Conservation (phyloP, 2,888 invertebrate species). For the Trypoxylon attenuatum region DNA sequence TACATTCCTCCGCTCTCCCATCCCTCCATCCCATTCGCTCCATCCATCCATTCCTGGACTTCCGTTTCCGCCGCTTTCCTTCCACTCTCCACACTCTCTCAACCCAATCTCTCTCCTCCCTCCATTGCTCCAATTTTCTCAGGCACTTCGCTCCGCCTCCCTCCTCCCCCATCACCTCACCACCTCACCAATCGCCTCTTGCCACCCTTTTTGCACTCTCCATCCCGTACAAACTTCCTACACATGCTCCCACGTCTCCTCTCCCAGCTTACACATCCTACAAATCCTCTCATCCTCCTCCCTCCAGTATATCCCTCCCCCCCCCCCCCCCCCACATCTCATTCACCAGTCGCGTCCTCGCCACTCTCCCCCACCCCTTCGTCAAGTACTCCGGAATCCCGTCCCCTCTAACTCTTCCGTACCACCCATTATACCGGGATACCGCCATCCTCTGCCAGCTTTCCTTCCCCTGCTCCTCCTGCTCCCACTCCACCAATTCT, state of each 20-base stretch:
- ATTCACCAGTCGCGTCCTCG: slow-evolving; percentile 7
- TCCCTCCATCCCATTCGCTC: neutral
- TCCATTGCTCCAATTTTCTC: neutral
- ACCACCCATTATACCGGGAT: slow-evolving; percentile 2
- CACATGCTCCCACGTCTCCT: slow-evolving; percentile 8
- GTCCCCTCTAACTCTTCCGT: neutral
- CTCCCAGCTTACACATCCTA: neutral
- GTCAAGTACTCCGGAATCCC: neutral
- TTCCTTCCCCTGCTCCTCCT: neutral
- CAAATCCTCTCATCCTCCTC: slow-evolving; percentile 3
- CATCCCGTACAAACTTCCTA: neutral
- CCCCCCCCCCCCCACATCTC: slow-evolving; percentile 5
- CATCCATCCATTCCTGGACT: neutral
- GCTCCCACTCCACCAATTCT: neutral
- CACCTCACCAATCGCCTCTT: neutral
- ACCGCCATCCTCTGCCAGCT: slow-evolving; percentile 3
- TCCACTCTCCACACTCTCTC: neutral
- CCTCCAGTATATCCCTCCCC: slow-evolving; percentile 6
- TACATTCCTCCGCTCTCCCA: neutral
- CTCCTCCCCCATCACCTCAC: slow-evolving; percentile 1
- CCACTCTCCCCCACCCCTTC: slow-evolving; percentile 1
- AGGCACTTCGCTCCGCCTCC: slow-evolving; percentile 1
- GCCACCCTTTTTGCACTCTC: neutral
- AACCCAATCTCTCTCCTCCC: neutral
- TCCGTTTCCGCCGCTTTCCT: neutral